phyloP scores from a whole-genome alignment of 2,797 vertebrate genomes.

The Pangasius sanitwongsei region DNA sequence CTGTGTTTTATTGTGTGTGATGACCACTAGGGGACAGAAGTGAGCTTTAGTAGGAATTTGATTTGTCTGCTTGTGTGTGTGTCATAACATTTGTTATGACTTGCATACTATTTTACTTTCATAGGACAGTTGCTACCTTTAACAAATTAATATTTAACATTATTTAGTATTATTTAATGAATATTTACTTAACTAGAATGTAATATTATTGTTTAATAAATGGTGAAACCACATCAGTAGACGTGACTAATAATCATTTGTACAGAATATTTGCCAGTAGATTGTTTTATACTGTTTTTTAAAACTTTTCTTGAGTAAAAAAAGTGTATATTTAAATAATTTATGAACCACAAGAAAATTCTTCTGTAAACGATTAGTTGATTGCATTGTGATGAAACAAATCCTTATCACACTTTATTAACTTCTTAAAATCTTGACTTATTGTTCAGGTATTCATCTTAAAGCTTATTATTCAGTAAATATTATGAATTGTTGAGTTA shows the following conservation, averaged over 20 bases:
- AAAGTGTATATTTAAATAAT: neutral
- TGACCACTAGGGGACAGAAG: constrained; percentile 26
- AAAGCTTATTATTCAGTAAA: neutral
- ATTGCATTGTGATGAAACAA: neutral
- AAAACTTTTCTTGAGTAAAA: neutral
- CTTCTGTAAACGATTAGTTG: no score
- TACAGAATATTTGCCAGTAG: neutral
- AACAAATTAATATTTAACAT: neutral
- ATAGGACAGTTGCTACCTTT: neutral
- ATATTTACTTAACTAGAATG: no score
- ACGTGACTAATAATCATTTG: neutral
- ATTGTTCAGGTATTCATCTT: neutral
- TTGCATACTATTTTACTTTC: neutral
- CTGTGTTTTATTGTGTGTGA: neutral
- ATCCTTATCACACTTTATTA: neutral
- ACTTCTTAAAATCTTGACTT: neutral
- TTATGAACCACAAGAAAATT: neutral
- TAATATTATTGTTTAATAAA: neutral
- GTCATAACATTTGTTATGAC: neutral
- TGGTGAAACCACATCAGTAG: neutral
- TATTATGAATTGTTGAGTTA: neutral
- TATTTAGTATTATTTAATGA: neutral
- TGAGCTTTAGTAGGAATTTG: neutral
- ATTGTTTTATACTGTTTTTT: neutral
- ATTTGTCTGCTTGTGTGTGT: neutral